Evolutionary conservation across 2,888 invertebrate genomes (phyloP).

Genomic region (Lasioglossum figueresi): DNA sequence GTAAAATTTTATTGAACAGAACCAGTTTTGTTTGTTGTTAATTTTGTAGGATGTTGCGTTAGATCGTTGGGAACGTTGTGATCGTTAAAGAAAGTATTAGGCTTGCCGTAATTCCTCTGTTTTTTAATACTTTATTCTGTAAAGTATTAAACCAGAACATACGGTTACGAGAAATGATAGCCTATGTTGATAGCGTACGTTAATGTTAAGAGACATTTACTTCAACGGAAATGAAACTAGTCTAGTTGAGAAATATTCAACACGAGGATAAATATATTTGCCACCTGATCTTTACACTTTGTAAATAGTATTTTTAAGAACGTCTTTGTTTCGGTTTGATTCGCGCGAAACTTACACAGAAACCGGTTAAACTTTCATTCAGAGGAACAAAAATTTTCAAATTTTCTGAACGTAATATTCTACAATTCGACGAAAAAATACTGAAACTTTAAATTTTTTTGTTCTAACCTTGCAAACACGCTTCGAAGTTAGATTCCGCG

Average conservation of each 20-base stretch:
- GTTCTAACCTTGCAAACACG: too few relatives aligned
- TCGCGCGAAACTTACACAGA: too few relatives aligned
- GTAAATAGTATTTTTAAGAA: background rate
- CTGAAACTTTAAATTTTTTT: too few relatives aligned
- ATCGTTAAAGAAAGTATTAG: background rate
- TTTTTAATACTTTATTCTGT: too few relatives aligned
- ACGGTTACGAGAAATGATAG: background rate
- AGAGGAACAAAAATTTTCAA: too few relatives aligned
- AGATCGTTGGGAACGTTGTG: background rate
- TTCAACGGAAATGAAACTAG: background rate
- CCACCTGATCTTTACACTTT: background rate
- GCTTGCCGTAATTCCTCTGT: background rate
- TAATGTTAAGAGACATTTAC: background rate
- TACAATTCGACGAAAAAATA: too few relatives aligned
- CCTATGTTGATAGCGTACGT: background rate
- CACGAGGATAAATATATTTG: background rate
- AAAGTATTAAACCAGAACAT: background rate
- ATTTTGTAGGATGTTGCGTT: background rate
- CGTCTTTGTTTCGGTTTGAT: background rate
- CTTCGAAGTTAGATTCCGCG: too few relatives aligned
- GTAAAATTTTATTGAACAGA: background rate
- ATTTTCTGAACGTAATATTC: too few relatives aligned
- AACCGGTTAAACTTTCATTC: too few relatives aligned
- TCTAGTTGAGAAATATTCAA: background rate
- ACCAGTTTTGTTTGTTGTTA: background rate